These are phyloP conservation scores for Chaetodon trifasciatus DNA, from an alignment of 2,797 vertebrate genomes.

Conservation along the genomic window DNA sequence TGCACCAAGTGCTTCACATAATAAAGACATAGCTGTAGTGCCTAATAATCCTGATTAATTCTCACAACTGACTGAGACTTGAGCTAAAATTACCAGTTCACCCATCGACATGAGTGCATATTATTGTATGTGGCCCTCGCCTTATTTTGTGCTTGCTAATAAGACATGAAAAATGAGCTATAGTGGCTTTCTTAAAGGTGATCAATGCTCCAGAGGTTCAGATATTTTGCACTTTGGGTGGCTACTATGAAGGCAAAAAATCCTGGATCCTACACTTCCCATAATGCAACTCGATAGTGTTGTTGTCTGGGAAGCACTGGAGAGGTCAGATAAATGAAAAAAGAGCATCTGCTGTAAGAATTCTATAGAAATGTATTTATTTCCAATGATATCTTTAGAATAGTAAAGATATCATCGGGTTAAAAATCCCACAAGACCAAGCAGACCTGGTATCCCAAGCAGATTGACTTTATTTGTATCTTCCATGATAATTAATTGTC, in stretches of 20 bases:
- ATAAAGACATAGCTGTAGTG: neutral
- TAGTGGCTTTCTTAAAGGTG: neutral
- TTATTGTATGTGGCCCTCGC: neutral
- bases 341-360: neutral
- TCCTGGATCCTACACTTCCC: conserved; percentile 3
- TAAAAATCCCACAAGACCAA: conserved; percentile 49
- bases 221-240: neutral
- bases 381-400: neutral
- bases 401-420: neutral
- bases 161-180: neutral
- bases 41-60: conserved; percentile 2
- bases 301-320: neutral
- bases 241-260: neutral
- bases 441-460: conserved; percentile 64
- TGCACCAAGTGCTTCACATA: too few species aligned
- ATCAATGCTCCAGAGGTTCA: neutral
- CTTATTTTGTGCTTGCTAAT: neutral
- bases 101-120: neutral
- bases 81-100: neutral
- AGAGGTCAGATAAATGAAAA: conserved; percentile 13
- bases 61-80: neutral
- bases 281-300: neutral
- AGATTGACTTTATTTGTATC: conserved; percentile 79
- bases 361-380: neutral
- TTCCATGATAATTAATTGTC: conserved; percentile 73